Evolutionary conservation across 2,797 vertebrate species (phyloP), one percentile per base, ranked within the genome.

Genomic region (Champsocephalus gunnari): DNA sequence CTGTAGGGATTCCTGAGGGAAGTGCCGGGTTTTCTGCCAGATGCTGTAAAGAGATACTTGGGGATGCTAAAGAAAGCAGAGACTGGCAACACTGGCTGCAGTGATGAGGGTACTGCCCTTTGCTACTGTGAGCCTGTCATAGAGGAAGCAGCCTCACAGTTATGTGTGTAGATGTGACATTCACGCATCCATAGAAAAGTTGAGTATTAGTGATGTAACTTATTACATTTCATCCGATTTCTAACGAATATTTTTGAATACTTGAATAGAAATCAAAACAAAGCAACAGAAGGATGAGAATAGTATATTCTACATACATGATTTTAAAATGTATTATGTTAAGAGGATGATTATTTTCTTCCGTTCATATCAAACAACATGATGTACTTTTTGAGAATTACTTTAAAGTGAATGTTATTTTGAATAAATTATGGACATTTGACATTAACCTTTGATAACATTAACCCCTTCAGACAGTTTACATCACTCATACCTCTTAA

Each of bases 21-120:
- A 63, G 21, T 63, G 28, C 49, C 44, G 38, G 34, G 28, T 16
- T 75, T 81, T 60, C 24, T 87, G 75, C 82, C 32, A 73, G 62
- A 77, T 48, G 24, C 51, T 57, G 19, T 73, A 44, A 79, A 56
- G 34, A 71, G 53, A 53, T 64, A 49, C 73, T 75, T 12, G 10
- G 45, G 19, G 43, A 75, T 51, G 54, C 44, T 41, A 62, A 59
- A 77, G 47, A 54, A 43, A 47, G 32, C 9, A 1, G n/a, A 38
- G 14, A 60, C 53, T 53, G 61, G 81, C 54, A 80, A 41, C 59
- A 77, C n/a, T 47, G 43, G 12, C 6, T 62, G 10, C 65, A 74
- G 57, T 32, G 68, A 70, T 65, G 54, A 47, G n/a, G 58, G 6
- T 58, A 70, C 77, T 77, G 49, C 48, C 11, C 65, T 77, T 75